phyloP scores from a whole-genome alignment of 2,888 invertebrate species.

The Salpingus planirostris region DNA sequence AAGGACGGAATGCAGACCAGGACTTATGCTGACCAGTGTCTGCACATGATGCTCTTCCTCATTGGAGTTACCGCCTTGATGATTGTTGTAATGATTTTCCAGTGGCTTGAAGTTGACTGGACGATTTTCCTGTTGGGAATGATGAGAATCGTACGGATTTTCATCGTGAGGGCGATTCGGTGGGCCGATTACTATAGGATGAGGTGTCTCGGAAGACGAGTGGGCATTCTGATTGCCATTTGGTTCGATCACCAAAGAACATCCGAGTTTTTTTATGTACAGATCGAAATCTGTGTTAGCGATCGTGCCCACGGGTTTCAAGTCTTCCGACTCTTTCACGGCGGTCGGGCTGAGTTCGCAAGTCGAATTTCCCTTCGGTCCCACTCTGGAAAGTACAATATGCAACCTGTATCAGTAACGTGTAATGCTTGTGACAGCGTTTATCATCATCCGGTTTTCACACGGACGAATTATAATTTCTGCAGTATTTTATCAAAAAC shows the following conservation, averaged over 20 bases:
- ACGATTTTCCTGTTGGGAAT: neutral
- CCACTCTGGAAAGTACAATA: slow-evolving; percentile 44
- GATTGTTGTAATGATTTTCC: slow-evolving; percentile 8
- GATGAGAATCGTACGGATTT: slow-evolving; percentile 1
- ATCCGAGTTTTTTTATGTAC: slow-evolving; percentile 48
- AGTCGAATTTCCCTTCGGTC: slow-evolving; percentile 52
- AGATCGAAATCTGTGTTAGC: slow-evolving; percentile 55
- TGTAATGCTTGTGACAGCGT: no score
- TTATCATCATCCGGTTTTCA: no score
- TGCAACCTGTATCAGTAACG: no score
- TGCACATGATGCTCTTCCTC: slow-evolving; percentile 21
- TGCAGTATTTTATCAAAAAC: no score
- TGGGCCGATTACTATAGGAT: no score
- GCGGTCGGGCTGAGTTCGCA: slow-evolving; percentile 48
- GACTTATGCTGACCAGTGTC: slow-evolving; percentile 27
- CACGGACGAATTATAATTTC: no score
- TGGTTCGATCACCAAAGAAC: slow-evolving; percentile 37
- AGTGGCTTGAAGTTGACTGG: neutral
- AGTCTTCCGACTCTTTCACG: slow-evolving; percentile 41
- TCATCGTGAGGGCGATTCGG: slow-evolving; percentile 3
- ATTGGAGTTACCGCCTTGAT: slow-evolving; percentile 9
- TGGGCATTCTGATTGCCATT: no score
- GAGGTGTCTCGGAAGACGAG: no score
- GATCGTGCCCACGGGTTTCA: slow-evolving; percentile 46
- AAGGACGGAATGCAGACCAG: slow-evolving; percentile 23